Evolutionary conservation across 2,113 vertebrate species (phyloP).

Genomic region (Asarcornis scutulata): DNA sequence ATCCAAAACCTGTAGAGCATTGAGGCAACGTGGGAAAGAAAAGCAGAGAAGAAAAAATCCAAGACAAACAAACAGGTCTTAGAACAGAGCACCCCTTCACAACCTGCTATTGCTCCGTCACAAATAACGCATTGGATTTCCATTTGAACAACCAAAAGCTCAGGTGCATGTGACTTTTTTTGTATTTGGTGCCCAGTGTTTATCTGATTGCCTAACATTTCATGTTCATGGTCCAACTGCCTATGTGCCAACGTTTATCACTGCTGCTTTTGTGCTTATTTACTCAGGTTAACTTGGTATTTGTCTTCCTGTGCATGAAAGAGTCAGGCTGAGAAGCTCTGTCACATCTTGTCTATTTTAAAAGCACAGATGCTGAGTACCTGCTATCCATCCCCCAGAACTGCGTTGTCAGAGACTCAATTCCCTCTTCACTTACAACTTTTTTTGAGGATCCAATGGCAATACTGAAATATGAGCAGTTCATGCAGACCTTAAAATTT

Average conservation of each 20-base stretch:
- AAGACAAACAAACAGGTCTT: neutral
- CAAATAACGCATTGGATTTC: neutral
- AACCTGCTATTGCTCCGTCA: neutral
- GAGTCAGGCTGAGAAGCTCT: constrained; percentile 7
- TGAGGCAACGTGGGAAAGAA: neutral
- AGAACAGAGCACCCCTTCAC: constrained; percentile 38
- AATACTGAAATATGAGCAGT: neutral
- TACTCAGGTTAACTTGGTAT: constrained; percentile 57
- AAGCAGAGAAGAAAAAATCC: neutral
- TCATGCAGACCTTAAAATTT: neutral
- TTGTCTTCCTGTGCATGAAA: neutral
- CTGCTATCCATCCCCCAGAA: neutral
- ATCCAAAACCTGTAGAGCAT: neutral
- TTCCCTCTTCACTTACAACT: neutral
- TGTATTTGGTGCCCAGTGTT: constrained; percentile 4
- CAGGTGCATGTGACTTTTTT: neutral
- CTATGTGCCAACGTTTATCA: constrained; percentile 52
- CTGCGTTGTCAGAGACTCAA: neutral
- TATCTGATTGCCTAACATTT: constrained; percentile 38
- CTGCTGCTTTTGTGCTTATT: constrained; percentile 44
- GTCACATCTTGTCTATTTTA: constrained; percentile 7
- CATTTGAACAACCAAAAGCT: constrained; percentile 34
- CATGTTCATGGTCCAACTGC: constrained; percentile 11
- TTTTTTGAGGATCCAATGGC: neutral
- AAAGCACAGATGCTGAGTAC: neutral